These are phyloP conservation scores for Amazona vittata DNA, from an alignment of 2,113 vertebrate genomes.

Conservation along the genomic window DNA sequence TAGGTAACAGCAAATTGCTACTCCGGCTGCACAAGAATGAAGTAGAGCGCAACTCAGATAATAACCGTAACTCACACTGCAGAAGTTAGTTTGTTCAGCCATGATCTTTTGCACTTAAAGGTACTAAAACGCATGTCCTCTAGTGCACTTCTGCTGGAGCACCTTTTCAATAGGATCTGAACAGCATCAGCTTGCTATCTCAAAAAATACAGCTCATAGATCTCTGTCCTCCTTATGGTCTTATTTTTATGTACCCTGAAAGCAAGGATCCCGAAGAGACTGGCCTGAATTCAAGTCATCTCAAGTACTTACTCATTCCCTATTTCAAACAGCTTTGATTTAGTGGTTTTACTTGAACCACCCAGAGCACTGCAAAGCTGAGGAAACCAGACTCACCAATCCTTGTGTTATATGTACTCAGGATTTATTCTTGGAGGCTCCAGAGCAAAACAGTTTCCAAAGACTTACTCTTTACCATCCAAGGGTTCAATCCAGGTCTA, in stretches of 20 bases:
- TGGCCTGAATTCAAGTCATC: conserved; percentile 19
- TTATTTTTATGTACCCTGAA: not conserved
- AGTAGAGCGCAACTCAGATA: not conserved
- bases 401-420: not conserved
- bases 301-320: conserved; percentile 30
- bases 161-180: not conserved
- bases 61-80: conserved; percentile 2
- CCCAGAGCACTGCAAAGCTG: not conserved
- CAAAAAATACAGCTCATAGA: not conserved
- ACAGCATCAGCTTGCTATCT: not conserved
- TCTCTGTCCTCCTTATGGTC: not conserved
- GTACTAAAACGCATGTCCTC: not conserved
- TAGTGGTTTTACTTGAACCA: conserved; percentile 23
- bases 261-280: not conserved
- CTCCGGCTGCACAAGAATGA: not conserved
- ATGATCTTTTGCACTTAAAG: not conserved
- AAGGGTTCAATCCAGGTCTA: not conserved
- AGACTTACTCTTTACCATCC: not conserved
- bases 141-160: not conserved
- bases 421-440: conserved; percentile 19
- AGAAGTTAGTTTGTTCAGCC: conserved; percentile 21
- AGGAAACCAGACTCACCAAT: not conserved
- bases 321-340: conserved; percentile 45
- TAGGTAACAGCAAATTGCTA: not conserved
- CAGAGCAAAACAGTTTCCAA: not conserved